phyloP scores from a whole-genome alignment of 1,140 invertebrate genomes.

The Bombus picipes region DNA sequence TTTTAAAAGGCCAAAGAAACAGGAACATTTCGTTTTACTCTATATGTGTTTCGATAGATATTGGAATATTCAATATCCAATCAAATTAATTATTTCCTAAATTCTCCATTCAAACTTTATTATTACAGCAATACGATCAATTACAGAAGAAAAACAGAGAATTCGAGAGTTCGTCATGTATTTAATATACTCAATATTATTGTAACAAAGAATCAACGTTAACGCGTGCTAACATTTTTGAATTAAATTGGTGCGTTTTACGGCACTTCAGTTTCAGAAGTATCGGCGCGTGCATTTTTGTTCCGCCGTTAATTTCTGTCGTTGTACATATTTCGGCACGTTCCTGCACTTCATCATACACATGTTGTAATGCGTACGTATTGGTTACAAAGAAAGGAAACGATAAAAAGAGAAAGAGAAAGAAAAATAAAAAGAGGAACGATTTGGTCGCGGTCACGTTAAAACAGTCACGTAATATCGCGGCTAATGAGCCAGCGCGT shows the following conservation, averaged over 20 bases:
- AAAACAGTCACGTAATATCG: not conserved
- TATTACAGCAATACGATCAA: no score
- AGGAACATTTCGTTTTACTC: not conserved
- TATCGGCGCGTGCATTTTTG: conserved; percentile 24
- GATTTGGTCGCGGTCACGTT: not conserved
- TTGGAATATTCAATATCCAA: no score
- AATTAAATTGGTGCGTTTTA: conserved; percentile 10
- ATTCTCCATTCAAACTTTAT: no score
- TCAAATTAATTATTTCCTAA: no score
- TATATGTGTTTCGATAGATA: not conserved
- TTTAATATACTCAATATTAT: not conserved
- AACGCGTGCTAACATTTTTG: not conserved
- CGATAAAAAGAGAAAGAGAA: no score
- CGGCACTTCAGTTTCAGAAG: not conserved
- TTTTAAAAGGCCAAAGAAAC: no score
- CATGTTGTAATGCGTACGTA: not conserved
- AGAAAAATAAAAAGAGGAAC: not conserved
- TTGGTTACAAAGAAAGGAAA: conserved; percentile 2
- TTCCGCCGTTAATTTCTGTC: conserved; percentile 11
- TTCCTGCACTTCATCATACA: not conserved
- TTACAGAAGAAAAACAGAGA: not conserved
- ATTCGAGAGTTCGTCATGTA: not conserved
- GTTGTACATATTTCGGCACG: not conserved
- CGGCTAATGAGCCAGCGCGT: conserved; percentile 13
- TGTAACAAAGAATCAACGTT: no score